Conservation (phyloP, 2,888 invertebrate species). For the Chelonus formosanus region DNA sequence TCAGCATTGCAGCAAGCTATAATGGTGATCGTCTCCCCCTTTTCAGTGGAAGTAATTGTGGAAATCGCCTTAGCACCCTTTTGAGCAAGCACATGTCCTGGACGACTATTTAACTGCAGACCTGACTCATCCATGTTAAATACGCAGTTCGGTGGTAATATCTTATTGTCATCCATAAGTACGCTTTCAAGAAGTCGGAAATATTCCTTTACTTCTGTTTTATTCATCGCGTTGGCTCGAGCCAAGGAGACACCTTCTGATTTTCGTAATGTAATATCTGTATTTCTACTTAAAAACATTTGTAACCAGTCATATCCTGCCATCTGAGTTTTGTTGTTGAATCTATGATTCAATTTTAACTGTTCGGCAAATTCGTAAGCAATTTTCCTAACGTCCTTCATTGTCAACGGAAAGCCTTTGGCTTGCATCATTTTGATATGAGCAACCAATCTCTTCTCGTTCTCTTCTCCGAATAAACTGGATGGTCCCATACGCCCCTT, state of each 20-base stretch:
- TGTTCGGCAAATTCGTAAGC: conserved; percentile 37
- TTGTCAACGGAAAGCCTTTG: conserved; percentile 34
- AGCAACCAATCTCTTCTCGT: conserved; percentile 10
- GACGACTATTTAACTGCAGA: conserved; percentile 26
- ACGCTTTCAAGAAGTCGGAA: too few relatives aligned
- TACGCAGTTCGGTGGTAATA: too few relatives aligned
- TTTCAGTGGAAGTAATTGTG: conserved; percentile 47
- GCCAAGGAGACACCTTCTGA: too few relatives aligned
- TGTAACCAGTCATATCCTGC: conserved; percentile 39
- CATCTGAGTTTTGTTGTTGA: conserved; percentile 25
- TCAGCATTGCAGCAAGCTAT: conserved; percentile 57
- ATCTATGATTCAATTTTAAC: conserved; percentile 29
- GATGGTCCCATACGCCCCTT: conserved; percentile 17
- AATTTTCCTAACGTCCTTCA: conserved; percentile 26
- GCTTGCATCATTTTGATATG: conserved; percentile 21
- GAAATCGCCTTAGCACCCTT: conserved; percentile 42
- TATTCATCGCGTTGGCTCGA: too few relatives aligned
- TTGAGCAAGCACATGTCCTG: conserved; percentile 42
- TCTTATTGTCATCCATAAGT: too few relatives aligned
- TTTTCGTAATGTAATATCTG: too few relatives aligned
- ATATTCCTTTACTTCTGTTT: too few relatives aligned
- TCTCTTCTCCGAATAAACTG: conserved; percentile 14
- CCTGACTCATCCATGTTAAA: conserved; percentile 12
- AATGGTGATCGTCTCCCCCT: conserved; percentile 53
- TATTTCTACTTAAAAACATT: too few relatives aligned